Conservation (phyloP, 1,140 invertebrate species). For the Eueides isabella region DNA sequence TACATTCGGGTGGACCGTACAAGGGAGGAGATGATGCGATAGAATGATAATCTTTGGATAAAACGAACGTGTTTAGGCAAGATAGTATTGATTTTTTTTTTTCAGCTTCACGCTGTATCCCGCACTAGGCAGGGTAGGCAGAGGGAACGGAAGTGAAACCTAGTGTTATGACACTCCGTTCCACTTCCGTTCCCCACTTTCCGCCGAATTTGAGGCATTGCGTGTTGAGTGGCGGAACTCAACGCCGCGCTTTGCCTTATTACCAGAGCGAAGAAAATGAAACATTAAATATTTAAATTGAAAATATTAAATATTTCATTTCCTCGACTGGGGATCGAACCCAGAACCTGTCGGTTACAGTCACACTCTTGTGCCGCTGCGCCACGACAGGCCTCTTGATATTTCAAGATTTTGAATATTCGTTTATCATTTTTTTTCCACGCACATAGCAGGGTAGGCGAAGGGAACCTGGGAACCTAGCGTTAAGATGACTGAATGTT, state of each 20-base stretch:
- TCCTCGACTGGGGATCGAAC: background rate
- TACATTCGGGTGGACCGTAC: slow-evolving; percentile 31
- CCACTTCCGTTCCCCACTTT: too few relatives aligned
- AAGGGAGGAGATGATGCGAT: slow-evolving; percentile 29
- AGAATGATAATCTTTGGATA: background rate
- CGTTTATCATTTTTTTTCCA: too few relatives aligned
- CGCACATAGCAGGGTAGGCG: too few relatives aligned
- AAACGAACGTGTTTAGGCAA: background rate
- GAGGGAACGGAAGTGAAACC: too few relatives aligned
- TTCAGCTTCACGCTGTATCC: too few relatives aligned
- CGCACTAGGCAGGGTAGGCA: too few relatives aligned
- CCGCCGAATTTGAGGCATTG: background rate
- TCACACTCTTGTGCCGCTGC: background rate
- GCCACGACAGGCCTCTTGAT: background rate
- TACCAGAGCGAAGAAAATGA: background rate
- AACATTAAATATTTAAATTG: background rate
- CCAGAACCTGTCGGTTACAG: background rate
- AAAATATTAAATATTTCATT: background rate
- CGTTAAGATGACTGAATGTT: too few relatives aligned
- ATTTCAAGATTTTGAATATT: too few relatives aligned
- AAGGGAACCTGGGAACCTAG: too few relatives aligned
- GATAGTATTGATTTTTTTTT: slow-evolving; percentile 4
- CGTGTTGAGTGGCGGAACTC: background rate
- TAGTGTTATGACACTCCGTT: background rate
- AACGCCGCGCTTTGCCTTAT: background rate